A percentile compares a stretch with the other conserved stretches of the same genome.
These are phyloP conservation scores for Mobula hypostoma DNA, from an alignment of 2,113 vertebrate genomes.

Conservation along the genomic window DNA sequence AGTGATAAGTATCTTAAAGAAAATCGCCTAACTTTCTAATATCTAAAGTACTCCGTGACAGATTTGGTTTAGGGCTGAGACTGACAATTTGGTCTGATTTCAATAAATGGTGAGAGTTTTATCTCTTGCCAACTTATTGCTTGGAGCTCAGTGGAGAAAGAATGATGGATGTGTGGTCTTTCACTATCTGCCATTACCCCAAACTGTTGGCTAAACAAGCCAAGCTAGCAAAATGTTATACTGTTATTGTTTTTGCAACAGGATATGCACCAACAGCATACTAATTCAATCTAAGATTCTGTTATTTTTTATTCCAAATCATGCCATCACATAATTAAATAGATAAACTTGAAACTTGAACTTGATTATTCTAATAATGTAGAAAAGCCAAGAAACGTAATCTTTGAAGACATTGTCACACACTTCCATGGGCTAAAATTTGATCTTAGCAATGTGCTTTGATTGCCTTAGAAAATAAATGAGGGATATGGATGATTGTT, in stretches of 20 bases:
- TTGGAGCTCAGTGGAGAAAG: background rate
- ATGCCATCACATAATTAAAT: background rate
- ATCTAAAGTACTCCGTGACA: background rate
- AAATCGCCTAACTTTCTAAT: background rate
- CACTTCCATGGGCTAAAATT: background rate
- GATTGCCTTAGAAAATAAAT: background rate
- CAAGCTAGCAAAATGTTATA: slow-evolving; percentile 3
- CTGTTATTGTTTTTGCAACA: background rate
- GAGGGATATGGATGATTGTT: background rate
- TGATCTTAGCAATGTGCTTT: background rate
- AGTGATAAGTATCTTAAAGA: background rate
- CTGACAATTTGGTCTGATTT: slow-evolving; percentile 1
- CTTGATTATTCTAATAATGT: background rate
- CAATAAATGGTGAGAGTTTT: slow-evolving; percentile 21
- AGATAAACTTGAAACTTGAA: no score
- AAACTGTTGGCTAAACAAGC: slow-evolving; percentile 6
- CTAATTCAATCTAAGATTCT: background rate
- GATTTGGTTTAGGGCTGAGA: background rate
- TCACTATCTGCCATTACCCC: background rate
- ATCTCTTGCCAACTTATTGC: slow-evolving; percentile 18
- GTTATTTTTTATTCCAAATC: background rate
- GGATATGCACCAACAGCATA: background rate
- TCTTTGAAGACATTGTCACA: background rate
- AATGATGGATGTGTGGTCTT: background rate
- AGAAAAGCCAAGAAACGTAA: background rate